Percentiles rank a stretch among this genome's conserved stretches.
These are phyloP conservation scores for Linnaemya tessellans DNA, from an alignment of 2,888 invertebrate genomes.

Conservation along the genomic window DNA sequence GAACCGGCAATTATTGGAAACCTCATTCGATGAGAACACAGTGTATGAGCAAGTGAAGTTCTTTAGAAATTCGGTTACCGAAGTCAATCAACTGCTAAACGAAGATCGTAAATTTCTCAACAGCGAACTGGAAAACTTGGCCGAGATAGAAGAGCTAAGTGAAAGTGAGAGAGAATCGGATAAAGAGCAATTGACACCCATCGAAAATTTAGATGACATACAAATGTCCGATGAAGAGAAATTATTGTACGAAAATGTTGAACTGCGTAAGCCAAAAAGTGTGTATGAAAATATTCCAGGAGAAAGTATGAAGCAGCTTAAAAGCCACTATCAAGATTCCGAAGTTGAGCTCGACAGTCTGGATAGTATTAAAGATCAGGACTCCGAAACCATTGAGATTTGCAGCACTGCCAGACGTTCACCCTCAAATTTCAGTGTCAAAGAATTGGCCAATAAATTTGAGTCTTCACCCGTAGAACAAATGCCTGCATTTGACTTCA, in stretches of 20 bases:
- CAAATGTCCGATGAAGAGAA: conserved; percentile 76
- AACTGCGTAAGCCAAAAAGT: conserved; percentile 80
- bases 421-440: conserved; percentile 85
- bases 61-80: conserved; percentile 89
- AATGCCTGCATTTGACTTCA: conserved; percentile 85
- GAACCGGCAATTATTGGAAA: conserved; percentile 84
- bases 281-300: conserved; percentile 82
- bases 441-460: conserved; percentile 86
- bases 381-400: conserved; percentile 73
- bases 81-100: conserved; percentile 87
- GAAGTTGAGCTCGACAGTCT: conserved; percentile 78
- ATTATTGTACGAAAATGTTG: conserved; percentile 83
- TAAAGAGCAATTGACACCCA: conserved; percentile 60
- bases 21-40: conserved; percentile 84
- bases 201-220: conserved; percentile 51
- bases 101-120: conserved; percentile 74
- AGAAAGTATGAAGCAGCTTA: conserved; percentile 78
- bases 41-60: conserved; percentile 91
- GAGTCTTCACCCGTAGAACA: conserved; percentile 86
- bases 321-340: conserved; percentile 52
- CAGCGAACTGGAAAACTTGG: conserved; percentile 75
- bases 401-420: conserved; percentile 77
- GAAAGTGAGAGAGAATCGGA: conserved; percentile 66
- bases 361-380: conserved; percentile 77
- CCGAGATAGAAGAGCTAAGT: conserved; percentile 73